phyloP scores from a whole-genome alignment of 1,140 invertebrate genomes.

The Temnothorax nylanderi region DNA sequence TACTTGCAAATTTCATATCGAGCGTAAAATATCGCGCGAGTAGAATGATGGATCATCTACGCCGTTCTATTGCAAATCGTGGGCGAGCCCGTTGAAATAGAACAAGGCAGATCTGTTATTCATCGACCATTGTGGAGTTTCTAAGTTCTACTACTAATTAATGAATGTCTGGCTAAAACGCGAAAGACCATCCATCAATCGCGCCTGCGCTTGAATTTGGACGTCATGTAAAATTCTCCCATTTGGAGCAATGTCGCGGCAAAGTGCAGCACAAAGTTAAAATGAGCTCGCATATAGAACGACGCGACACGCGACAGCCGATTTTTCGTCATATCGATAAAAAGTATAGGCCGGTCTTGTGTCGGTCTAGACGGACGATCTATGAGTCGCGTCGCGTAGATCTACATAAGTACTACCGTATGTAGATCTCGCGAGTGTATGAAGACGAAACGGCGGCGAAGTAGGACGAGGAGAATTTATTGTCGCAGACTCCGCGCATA shows the following conservation, averaged over 20 bases:
- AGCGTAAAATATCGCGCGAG: not conserved
- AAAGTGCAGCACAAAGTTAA: not conserved
- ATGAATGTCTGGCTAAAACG: not conserved
- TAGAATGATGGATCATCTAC: conserved; percentile 1
- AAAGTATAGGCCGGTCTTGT: not conserved
- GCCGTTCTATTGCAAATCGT: not conserved
- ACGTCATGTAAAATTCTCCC: not conserved
- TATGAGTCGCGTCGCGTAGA: conserved; percentile 5
- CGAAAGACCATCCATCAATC: not conserved
- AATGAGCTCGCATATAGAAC: not conserved
- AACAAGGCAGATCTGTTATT: conserved; percentile 22
- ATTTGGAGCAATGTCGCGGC: not conserved
- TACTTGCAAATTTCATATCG: not conserved
- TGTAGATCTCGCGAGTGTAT: conserved; percentile 23
- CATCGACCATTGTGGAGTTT: conserved; percentile 27
- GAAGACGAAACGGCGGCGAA: conserved; percentile 41
- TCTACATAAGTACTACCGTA: not conserved
- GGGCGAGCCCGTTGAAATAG: conserved; percentile 3
- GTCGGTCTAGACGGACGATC: not conserved
- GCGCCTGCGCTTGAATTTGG: not conserved
- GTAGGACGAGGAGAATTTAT: conserved; percentile 52
- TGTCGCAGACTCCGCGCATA: conserved; percentile 12
- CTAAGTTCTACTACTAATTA: not conserved
- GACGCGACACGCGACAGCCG: not conserved
- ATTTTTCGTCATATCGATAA: not conserved